Conservation (phyloP, 2,888 invertebrate genomes). For the Gymnoscelis rufifasciata region DNA sequence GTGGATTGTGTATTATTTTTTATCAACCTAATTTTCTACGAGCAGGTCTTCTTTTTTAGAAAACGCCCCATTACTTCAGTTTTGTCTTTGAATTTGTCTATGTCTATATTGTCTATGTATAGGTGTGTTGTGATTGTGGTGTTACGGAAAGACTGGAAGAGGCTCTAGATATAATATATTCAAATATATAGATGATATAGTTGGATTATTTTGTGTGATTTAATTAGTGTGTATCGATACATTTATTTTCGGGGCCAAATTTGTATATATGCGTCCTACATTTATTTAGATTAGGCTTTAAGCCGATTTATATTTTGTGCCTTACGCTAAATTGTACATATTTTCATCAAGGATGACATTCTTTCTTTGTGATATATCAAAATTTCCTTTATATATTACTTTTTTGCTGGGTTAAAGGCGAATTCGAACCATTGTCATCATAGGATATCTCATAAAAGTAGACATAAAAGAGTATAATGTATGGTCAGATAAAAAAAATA, state of each 20-base stretch:
- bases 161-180: conserved; percentile 56
- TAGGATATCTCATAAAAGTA: background rate
- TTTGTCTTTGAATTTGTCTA: too few relatives aligned
- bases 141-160: conserved; percentile 67
- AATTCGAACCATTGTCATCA: background rate
- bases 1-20: too few relatives aligned
- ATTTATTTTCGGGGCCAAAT: conserved; percentile 65
- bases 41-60: too few relatives aligned
- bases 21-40: too few relatives aligned
- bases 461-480: background rate
- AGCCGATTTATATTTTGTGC: conserved; percentile 67
- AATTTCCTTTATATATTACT: conserved; percentile 27
- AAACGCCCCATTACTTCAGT: too few relatives aligned
- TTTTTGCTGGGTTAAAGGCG: conserved; percentile 43
- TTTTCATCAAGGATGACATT: conserved; percentile 67
- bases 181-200: conserved; percentile 27
- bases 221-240: conserved; percentile 28
- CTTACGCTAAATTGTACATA: conserved; percentile 62
- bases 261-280: conserved; percentile 53
- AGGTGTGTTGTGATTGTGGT: conserved; percentile 59
- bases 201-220: conserved; percentile 33
- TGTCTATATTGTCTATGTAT: conserved; percentile 15
- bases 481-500: background rate
- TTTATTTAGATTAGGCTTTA: conserved; percentile 50
- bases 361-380: conserved; percentile 54